Evolutionary conservation across 2,888 invertebrate genomes (phyloP), one percentile per base, ranked within the genome.

Genomic region (Campoplex nolae): DNA sequence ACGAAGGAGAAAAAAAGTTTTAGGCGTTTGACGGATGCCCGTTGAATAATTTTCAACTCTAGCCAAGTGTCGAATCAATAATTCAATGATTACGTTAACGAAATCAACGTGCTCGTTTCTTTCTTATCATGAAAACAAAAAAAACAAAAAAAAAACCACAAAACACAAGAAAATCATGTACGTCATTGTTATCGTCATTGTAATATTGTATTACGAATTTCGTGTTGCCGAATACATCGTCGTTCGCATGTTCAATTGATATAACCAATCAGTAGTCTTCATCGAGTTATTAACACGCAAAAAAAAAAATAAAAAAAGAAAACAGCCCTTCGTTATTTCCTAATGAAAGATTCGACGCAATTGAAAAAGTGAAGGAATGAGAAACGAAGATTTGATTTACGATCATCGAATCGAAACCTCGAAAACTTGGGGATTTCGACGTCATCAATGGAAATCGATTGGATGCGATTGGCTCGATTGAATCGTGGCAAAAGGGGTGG

Each of bases 181-280:
- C 38, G 62, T 73, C 83, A 77, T 83, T 48, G 51, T 88, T 18
- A 78, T 82, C 38, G 68, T 86, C 65, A 68, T 88, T 16, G 23
- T 86, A 56, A 88, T 88, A 62, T 58, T 86, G 71, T 86, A 88
- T 67, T 86, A 84, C 42, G 86, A 88, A 70, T 88, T 88, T 51
- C 81, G 86, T 76, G 86, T 88, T 32, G 81, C 81, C 75, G 86
- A 84, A 77, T 86, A 86, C 78, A 82, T 84, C 45, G 81, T 82
- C n/a, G 51, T 78, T 68, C 77, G 86, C 84, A 86, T 86, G 86
- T 73, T 84, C 51, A 45, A 32, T 75, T 81, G 77, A 45, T 32
- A 45, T 23, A 23, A 23, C 28, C 9, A 13, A 35, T 45, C 51
- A 23, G 23, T 23, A 23, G 32, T 54, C n/a, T 11, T 23, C 23